Conservation (phyloP, 1,140 invertebrate species). For the Globodera rostochiensis region DNA sequence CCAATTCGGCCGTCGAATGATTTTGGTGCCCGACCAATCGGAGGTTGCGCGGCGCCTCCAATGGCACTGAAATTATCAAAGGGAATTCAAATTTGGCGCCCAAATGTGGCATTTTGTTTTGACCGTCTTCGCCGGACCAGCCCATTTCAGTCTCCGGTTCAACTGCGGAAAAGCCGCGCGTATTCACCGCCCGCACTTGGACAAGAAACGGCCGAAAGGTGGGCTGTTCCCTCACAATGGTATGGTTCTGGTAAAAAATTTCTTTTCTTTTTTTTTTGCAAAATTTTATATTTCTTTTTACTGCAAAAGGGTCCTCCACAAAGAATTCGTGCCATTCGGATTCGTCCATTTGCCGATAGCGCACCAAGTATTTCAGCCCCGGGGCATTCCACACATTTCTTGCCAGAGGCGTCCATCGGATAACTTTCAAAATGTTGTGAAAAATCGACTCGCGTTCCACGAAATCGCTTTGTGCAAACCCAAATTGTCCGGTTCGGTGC, state of each 20-base stretch:
- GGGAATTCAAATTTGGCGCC: neutral
- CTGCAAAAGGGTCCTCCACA: conserved; percentile 70
- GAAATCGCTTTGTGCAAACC: neutral
- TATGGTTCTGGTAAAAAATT: conserved; percentile 56
- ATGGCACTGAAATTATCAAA: conserved; percentile 47
- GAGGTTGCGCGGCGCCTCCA: conserved; percentile 45
- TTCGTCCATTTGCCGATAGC: conserved; percentile 77
- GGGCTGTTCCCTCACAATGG: conserved; percentile 77
- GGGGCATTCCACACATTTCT: conserved; percentile 94
- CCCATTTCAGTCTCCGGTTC: conserved; percentile 81
- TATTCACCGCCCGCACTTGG: conserved; percentile 88
- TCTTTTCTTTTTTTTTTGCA: neutral
- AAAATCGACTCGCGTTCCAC: neutral
- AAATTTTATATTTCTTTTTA: conserved; percentile 29
- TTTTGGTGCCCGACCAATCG: conserved; percentile 46
- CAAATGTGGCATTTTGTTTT: conserved; percentile 46
- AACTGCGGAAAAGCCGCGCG: conserved; percentile 82
- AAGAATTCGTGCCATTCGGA: conserved; percentile 72
- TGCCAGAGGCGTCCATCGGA: conserved; percentile 80
- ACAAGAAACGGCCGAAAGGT: conserved; percentile 88
- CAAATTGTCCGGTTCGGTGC: conserved; percentile 82
- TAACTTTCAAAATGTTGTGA: conserved; percentile 69
- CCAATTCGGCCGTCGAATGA: conserved; percentile 50
- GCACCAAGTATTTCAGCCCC: conserved; percentile 86
- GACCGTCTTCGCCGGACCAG: conserved; percentile 89